A percentile compares a stretch with the other conserved stretches of the same genome.
Conservation (phyloP, 2,888 invertebrate species). For the Brachycybe producta region DNA sequence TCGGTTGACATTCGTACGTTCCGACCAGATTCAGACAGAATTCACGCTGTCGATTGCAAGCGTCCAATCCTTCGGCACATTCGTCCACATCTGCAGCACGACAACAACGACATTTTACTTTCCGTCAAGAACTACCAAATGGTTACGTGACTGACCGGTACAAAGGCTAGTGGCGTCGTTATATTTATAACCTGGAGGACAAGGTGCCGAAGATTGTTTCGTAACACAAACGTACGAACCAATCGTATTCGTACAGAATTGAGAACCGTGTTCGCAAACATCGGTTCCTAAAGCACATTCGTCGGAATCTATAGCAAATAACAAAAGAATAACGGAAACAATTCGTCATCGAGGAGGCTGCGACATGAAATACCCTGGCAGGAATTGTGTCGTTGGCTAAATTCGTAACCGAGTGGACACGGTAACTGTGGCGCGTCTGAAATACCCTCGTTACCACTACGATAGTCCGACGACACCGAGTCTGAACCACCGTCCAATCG, state of each 20-base stretch:
- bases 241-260: slow-evolving; percentile 35
- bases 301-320: slow-evolving; percentile 34
- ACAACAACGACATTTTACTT: not conserved
- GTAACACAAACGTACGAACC: slow-evolving; percentile 38
- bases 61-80: slow-evolving; percentile 29
- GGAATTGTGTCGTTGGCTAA: not conserved
- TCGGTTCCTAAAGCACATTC: slow-evolving; percentile 37
- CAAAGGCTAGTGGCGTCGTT: slow-evolving; percentile 27
- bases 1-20: slow-evolving; percentile 50
- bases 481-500: slow-evolving; percentile 4
- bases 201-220: slow-evolving; percentile 23
- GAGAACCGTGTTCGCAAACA: slow-evolving; percentile 34
- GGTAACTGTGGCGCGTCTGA: no score
- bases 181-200: slow-evolving; percentile 35
- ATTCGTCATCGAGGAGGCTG: not conserved
- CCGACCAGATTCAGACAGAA: slow-evolving; percentile 38
- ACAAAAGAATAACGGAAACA: not conserved
- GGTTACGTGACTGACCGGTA: slow-evolving; percentile 27
- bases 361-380: slow-evolving; percentile 2
- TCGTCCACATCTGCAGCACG: slow-evolving; percentile 30
- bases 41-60: slow-evolving; percentile 30
- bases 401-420: slow-evolving; percentile 6
- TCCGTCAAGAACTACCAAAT: not conserved
- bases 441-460: not conserved
- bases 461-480: not conserved